Evolutionary conservation across 2,888 invertebrate genomes (phyloP), one percentile per base, ranked within the genome.

Genomic region (Apamea epomidion): DNA sequence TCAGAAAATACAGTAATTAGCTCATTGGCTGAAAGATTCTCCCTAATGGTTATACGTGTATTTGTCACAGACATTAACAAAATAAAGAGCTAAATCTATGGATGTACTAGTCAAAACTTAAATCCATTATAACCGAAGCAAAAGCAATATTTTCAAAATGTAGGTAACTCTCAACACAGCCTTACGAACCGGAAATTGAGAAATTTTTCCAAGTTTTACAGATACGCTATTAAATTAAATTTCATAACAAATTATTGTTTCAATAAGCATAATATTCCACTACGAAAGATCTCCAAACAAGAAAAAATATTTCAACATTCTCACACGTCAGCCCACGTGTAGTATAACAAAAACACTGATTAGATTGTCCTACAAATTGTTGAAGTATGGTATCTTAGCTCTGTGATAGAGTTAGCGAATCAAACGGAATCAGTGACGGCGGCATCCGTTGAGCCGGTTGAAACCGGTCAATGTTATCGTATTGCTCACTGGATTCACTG

Each of bases 401-500:
- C 76, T 69, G 78, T 83, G 81, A 77, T 89, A 77, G 80, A 82
- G 69, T 75, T 80, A 64, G 78, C 85, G 60, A 79, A 80, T 81
- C 78, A 60, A 84, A 82, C 88, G 82, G 86, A 87, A 83, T 84
- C 85, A 86, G 84, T 86, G 88, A 77, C 84, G 85, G 86, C 78
- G 87, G 84, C 90, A 88, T 91, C 91, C 90, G 85, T 70, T 76
- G 79, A 90, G 86, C 93, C 88, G 89, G 91, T 87, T 88, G 18
- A 45, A 92, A 91, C 93, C 86, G 82, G 93, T 91, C 84, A 67
- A 45, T 90, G 91, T 90, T 92, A 91, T 91, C 86, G 86, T 87
- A 84, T 84, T 84, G 80, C 87, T 86, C 85, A 87, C 84, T 86
- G 85, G 87, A 87, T 84, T 68, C 87, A 80, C 64, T 65, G 76